Percentiles rank a stretch among this genome's conserved stretches.
phyloP scores from a whole-genome alignment of 2,113 vertebrate genomes.

The Notothenia coriiceps region DNA sequence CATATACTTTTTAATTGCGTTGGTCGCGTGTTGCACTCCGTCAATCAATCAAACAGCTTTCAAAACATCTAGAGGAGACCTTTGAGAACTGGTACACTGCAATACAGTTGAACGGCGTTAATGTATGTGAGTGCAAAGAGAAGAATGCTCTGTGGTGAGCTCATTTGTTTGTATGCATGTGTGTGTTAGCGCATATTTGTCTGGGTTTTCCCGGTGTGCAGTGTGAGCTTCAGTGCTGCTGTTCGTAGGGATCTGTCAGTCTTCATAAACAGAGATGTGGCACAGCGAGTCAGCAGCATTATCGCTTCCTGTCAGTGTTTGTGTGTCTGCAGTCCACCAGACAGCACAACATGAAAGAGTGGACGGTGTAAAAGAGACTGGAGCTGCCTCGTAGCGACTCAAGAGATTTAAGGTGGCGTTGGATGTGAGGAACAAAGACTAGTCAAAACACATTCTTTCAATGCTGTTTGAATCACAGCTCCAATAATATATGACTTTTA shows the following conservation, averaged over 20 bases:
- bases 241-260: conserved; percentile 61
- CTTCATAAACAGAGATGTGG: conserved; percentile 66
- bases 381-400: conserved; percentile 27
- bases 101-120: not conserved
- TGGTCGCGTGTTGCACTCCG: conserved; percentile 40
- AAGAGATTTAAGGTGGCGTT: not conserved
- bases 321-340: conserved; percentile 50
- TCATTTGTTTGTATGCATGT: conserved; percentile 10
- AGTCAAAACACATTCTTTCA: not conserved
- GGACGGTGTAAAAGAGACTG: not conserved
- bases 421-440: not conserved
- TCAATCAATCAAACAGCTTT: conserved; percentile 54
- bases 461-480: conserved; percentile 2
- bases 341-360: conserved; percentile 31
- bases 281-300: conserved; percentile 56
- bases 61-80: conserved; percentile 36
- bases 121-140: conserved; percentile 4
- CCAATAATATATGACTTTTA: not conserved
- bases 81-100: not conserved
- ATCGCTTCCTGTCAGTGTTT: conserved; percentile 64
- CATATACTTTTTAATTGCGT: conserved; percentile 54
- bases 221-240: conserved; percentile 3
- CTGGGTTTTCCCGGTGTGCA: not conserved
- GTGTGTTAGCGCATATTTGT: not conserved
- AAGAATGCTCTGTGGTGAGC: conserved; percentile 8